Base-by-base conservation (phyloP, 2,113 vertebrate species). In the Tympanuchus pallidicinctus region DNA sequence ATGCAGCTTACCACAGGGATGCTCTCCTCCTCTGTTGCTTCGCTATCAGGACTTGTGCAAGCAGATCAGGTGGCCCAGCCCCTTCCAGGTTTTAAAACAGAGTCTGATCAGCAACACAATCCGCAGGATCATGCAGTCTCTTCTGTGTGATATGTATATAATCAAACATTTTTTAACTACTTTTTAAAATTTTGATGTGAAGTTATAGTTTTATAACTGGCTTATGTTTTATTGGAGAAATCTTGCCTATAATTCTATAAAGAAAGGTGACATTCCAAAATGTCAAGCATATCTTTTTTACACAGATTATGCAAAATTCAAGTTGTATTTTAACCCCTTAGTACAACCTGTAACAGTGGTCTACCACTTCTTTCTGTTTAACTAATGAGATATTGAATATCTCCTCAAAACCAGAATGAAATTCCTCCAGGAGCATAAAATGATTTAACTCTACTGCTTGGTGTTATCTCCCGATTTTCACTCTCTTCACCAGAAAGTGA, bases 191-290 rank as follows among this genome's bases (percentile, higher is more conserved):
- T 98, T 98, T 98, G 98, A 98, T 98, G 98, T 98, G 98, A 98
- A 98, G 97, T 98, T 98, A 98, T 98, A 98, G 98, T 98, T 98
- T 98, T 98, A 97, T 98, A 98, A 98, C 97, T 98, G 98, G 98
- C 97, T 98, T 98, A 98, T 98, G 98, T 98, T 98, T 98, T 98
- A 98, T 98, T 97, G 98, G 98, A 98, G 97, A 98, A 98, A 98
- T 98, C 98, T 98, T 98, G 98, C 98, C 98, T 98, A 98, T 98
- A 98, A 98, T 98, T 98, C 98, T 98, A 98, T 98, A 98, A 98
- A 98, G 97, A 98, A 97, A 98, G 97, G 97, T 98, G 98, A 98
- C 98, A 98, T 98, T 98, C 98, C 98, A 98, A 97, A 98, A 98
- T 98, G 98, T 98, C 98, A 98, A 92, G 97, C 98, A 96, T 98